phyloP scores from a whole-genome alignment of 2,113 vertebrate genomes.

The Diphyllodes magnificus region DNA sequence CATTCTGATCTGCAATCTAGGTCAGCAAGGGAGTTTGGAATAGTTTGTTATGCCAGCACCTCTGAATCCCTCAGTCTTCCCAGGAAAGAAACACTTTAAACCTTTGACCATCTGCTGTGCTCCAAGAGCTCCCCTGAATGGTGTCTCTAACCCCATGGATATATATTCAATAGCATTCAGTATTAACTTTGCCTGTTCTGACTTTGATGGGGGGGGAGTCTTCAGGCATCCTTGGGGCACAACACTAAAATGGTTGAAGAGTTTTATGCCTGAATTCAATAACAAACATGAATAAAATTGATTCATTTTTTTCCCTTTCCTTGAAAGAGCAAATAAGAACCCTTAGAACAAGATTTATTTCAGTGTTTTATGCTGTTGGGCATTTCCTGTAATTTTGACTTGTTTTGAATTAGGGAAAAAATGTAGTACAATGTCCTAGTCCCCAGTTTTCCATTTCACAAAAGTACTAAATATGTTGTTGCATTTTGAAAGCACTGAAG shows the following conservation, averaged over 20 bases:
- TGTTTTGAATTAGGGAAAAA: constrained; percentile 47
- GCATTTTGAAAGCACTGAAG: constrained; percentile 18
- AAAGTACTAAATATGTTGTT: constrained; percentile 6
- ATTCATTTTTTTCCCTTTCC: neutral
- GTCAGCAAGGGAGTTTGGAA: neutral
- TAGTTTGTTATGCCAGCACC: neutral
- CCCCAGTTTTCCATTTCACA: constrained; percentile 34
- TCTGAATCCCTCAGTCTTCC: neutral
- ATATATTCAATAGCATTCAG: neutral
- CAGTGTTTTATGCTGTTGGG: constrained; percentile 28
- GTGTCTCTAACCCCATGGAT: neutral
- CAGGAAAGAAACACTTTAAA: neutral
- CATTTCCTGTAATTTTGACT: constrained; percentile 62
- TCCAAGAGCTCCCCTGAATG: neutral
- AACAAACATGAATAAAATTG: constrained; percentile 37
- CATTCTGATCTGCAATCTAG: neutral
- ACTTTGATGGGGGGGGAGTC: neutral
- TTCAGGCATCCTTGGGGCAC: neutral
- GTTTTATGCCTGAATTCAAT: constrained; percentile 48
- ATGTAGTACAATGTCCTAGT: constrained; percentile 7
- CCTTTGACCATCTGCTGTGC: neutral
- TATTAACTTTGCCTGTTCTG: neutral
- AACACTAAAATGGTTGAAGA: constrained; percentile 25
- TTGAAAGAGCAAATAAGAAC: constrained; percentile 37
- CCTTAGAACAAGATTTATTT: constrained; percentile 54